Conservation (phyloP, 2,888 invertebrate genomes). For the Chouioia cunea region DNA sequence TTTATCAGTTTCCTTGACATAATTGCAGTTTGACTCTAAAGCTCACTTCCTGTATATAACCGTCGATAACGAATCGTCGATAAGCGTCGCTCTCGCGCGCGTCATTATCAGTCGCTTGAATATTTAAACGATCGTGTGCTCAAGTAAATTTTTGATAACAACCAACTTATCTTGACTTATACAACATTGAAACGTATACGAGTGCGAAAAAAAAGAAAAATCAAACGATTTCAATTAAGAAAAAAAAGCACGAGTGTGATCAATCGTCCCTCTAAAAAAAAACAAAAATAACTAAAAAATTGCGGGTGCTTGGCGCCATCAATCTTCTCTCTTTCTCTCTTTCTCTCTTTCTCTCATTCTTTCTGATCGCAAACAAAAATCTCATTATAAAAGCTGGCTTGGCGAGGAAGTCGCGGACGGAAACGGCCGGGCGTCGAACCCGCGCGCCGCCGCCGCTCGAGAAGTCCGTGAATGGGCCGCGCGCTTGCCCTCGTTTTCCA, state of each 20-base stretch:
- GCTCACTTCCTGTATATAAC: conserved; percentile 10
- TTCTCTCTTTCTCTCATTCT: no score
- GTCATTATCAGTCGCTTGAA: neutral
- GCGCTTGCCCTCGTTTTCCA: conserved; percentile 52
- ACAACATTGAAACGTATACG: no score
- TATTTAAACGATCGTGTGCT: conserved; percentile 1
- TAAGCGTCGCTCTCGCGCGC: neutral
- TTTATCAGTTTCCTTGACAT: conserved; percentile 23
- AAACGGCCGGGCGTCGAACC: conserved; percentile 48
- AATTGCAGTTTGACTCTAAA: neutral
- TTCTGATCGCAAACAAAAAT: neutral
- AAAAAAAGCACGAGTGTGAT: no score
- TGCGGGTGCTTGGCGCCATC: no score
- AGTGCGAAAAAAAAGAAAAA: no score
- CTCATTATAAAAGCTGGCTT: neutral
- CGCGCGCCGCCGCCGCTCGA: conserved; percentile 47
- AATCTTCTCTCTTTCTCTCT: no score
- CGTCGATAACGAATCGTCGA: conserved; percentile 15
- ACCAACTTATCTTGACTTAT: conserved; percentile 12
- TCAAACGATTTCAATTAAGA: no score
- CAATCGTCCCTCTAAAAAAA: no score
- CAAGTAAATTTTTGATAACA: conserved; percentile 11
- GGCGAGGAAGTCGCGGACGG: conserved; percentile 41
- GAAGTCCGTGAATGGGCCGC: conserved; percentile 29
- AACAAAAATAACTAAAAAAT: no score